These are phyloP conservation scores for Elephas maximus DNA, from an alignment of 2,113 vertebrate species.

Conservation along the genomic window DNA sequence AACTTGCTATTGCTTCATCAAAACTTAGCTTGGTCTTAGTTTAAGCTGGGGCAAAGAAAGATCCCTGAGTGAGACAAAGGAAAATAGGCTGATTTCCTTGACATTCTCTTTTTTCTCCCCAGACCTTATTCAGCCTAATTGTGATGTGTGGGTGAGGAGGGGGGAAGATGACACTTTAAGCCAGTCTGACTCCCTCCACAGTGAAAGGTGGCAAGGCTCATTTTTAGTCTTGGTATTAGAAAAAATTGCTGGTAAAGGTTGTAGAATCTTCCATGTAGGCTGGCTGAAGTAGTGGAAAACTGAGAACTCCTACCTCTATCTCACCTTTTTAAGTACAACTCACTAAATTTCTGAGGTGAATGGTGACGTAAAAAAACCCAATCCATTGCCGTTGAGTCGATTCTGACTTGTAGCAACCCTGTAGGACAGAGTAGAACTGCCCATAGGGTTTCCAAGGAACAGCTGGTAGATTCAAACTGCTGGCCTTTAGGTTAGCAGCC, in stretches of 20 bases:
- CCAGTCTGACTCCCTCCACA: background rate
- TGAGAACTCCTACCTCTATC: background rate
- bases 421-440: no score
- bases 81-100: background rate
- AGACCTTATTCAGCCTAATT: background rate
- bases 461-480: no score
- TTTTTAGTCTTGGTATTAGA: background rate
- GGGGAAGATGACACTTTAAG: background rate
- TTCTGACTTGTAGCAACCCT: no score
- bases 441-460: no score
- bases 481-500: no score
- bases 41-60: background rate
- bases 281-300: background rate
- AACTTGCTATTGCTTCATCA: background rate
- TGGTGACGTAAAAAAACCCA: no score
- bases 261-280: background rate
- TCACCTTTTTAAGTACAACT: background rate
- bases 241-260: background rate
- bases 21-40: background rate
- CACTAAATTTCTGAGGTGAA: background rate
- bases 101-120: background rate
- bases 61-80: background rate
- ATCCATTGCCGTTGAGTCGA: no score
- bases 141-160: background rate
- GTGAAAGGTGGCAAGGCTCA: background rate